Evolutionary conservation across 2,888 invertebrate species (phyloP), one percentile per base, ranked within the genome.

Genomic region (Rotaria macrura): DNA sequence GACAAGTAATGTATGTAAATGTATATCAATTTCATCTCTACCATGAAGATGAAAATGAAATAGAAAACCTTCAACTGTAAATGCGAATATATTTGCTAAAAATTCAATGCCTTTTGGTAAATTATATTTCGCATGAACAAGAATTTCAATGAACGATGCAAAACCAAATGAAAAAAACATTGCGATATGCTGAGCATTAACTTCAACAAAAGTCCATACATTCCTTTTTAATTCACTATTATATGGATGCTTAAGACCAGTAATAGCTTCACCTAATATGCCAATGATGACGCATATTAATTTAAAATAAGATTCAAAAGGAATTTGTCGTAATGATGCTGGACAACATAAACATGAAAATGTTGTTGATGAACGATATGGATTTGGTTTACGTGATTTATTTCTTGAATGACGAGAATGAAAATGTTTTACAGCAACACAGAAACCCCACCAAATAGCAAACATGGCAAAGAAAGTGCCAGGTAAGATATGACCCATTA

Each of bases 11-110:
- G 84, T 38, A 84, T 85, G 85, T 72, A 74, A 79, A 55, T 84
- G 83, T 4, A 84, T 65, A 43, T 85, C 85, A 25, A 85, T 25
- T 43, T 72, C 72, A 20, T 72, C 65, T 83, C 92, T 88, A 14
- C 92, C 92, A 87, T 92, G 92, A 10, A 92, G 89, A 88, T 92
- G 92, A 88, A 91, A 91, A 87, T 89, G 89, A 88, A 92, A 92
- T 12, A 92, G 89, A 79, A 92, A 87, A 10, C 89, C 91, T 88
- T 92, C 92, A 49, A 92, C 89, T 34, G 88, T 87, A 83, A 92
- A 89, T 4, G 92, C 92, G 72, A 92, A 85, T 6, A 89, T 87
- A 20, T 89, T 88, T 5, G 90, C 88, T 10, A 90, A 89, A 88
- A 92, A 92, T 87, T 92, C 92, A 20, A 85, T 49, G 20, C 72